phyloP scores from a whole-genome alignment of 2,888 invertebrate genomes.

The Lycophotia porphyrea region DNA sequence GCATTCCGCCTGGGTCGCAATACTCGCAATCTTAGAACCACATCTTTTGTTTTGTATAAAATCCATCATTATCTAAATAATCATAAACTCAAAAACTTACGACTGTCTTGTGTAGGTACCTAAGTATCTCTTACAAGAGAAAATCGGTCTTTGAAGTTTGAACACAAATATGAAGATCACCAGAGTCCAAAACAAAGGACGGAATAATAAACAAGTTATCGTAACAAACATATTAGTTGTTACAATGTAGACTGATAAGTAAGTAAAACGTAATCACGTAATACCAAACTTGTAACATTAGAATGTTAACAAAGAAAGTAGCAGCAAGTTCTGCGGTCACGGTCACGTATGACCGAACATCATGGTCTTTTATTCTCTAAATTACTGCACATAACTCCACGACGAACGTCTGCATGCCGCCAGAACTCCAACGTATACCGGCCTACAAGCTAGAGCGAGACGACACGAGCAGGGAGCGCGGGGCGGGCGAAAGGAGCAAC shows the following conservation, averaged over 20 bases:
- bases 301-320: constrained; percentile 83
- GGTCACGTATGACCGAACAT: constrained; percentile 86
- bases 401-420: constrained; percentile 79
- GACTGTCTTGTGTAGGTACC: not conserved
- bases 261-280: constrained; percentile 62
- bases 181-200: not conserved
- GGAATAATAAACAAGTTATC: constrained; percentile 33
- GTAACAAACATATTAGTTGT: constrained; percentile 24
- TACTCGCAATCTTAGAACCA: constrained; percentile 11
- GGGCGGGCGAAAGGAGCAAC: constrained; percentile 89
- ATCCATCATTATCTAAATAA: not conserved
- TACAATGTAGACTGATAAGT: constrained; percentile 47
- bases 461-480: constrained; percentile 77
- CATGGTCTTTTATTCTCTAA: constrained; percentile 86
- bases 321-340: constrained; percentile 85
- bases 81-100: not conserved
- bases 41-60: not conserved
- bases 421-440: constrained; percentile 71
- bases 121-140: not conserved
- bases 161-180: constrained; percentile 3
- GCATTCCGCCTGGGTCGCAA: constrained; percentile 79
- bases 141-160: not conserved
- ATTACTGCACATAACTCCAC: constrained; percentile 86
- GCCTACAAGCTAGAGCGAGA: constrained; percentile 81
- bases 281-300: constrained; percentile 66